Evolutionary conservation across 2,888 invertebrate genomes (phyloP).

Genomic region (Calliphora vomitoria): DNA sequence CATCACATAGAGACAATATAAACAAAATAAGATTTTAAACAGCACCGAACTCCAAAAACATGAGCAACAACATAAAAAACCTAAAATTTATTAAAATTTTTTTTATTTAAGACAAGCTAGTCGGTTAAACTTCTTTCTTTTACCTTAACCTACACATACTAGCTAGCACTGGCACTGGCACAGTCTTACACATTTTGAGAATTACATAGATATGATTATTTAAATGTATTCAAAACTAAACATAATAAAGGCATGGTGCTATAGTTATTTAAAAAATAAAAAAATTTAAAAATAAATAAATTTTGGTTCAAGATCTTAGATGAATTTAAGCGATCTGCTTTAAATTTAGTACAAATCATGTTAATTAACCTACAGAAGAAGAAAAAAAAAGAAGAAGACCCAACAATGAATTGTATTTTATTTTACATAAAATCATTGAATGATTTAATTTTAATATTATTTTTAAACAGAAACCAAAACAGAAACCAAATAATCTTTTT

Average conservation of each 20-base stretch:
- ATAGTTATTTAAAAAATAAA: background rate
- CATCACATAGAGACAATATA: constrained; percentile 8
- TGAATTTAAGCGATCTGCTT: background rate
- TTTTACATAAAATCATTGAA: constrained; percentile 1
- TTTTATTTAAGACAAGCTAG: no score
- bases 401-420: background rate
- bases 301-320: constrained; percentile 2
- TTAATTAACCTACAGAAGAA: background rate
- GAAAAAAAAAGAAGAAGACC: background rate
- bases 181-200: background rate
- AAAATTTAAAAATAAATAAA: background rate
- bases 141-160: constrained; percentile 14
- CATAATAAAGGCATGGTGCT: constrained; percentile 5
- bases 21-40: background rate
- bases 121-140: constrained; percentile 14
- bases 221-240: background rate
- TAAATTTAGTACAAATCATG: constrained; percentile 13
- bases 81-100: constrained; percentile 1
- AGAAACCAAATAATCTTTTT: background rate
- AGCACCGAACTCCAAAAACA: background rate
- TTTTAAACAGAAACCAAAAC: background rate
- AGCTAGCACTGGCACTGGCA: background rate
- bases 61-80: background rate
- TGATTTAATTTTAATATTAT: background rate
- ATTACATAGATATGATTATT: constrained; percentile 2